These are phyloP conservation scores for Drosophila pseudoobscura DNA, from an alignment of 1,140 invertebrate species.

Conservation along the genomic window DNA sequence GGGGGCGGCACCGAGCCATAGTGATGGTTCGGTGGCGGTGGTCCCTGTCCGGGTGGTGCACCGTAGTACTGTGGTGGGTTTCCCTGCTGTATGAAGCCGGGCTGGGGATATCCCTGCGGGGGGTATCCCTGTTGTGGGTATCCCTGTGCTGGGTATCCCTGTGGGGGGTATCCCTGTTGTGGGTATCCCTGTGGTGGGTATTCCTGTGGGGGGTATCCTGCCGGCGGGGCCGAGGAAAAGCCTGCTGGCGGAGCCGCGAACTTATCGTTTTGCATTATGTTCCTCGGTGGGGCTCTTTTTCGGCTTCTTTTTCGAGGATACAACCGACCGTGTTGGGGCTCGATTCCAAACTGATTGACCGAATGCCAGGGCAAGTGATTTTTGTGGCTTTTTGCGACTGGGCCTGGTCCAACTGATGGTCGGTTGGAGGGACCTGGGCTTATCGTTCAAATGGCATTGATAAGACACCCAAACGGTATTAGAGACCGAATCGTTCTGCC, in stretches of 20 bases:
- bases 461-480: neutral
- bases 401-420: conserved; percentile 12
- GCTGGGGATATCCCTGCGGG: conserved; percentile 15
- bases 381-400: conserved; percentile 17
- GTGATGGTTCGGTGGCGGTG: conserved; percentile 22
- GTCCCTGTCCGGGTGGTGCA: conserved; percentile 6
- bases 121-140: neutral
- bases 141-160: neutral
- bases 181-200: conserved; percentile 5
- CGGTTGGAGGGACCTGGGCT: neutral
- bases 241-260: conserved; percentile 13
- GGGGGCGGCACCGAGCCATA: conserved; percentile 21
- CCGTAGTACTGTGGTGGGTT: conserved; percentile 36
- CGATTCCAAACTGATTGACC: conserved; percentile 26
- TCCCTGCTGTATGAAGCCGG: conserved; percentile 14
- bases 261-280: conserved; percentile 31
- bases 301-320: neutral
- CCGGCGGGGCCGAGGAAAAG: conserved; percentile 3
- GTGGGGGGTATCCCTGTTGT: conserved; percentile 10
- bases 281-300: too few species aligned
- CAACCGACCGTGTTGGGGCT: conserved; percentile 5
- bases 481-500: neutral
- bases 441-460: conserved; percentile 19
- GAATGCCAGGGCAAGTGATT: conserved; percentile 1
- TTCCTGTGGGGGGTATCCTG: conserved; percentile 3